Evolutionary conservation across 2,888 invertebrate genomes (phyloP).

Genomic region (Chelonus formosanus): DNA sequence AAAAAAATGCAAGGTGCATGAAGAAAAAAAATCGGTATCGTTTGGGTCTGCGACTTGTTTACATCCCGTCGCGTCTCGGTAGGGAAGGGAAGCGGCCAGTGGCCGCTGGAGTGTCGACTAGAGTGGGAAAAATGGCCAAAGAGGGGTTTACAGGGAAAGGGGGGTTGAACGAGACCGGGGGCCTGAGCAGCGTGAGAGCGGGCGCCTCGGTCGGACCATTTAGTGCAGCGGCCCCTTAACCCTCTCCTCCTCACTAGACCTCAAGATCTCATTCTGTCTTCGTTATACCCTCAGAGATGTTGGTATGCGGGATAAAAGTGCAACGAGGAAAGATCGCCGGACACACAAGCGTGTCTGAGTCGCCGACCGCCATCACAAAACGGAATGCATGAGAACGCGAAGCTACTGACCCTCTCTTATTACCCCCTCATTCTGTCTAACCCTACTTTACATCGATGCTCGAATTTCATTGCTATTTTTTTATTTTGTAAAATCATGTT

Average conservation of each 20-base stretch:
- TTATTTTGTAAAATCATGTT: neutral
- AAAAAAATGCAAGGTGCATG: slow-evolving; percentile 13
- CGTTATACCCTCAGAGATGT: slow-evolving; percentile 16
- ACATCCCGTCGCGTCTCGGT: slow-evolving; percentile 49
- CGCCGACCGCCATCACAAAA: slow-evolving; percentile 58
- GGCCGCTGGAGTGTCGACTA: slow-evolving; percentile 33
- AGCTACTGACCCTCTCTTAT: slow-evolving; percentile 59
- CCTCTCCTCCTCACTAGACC: slow-evolving; percentile 27
- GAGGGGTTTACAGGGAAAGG: slow-evolving; percentile 32
- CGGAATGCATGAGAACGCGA: slow-evolving; percentile 64
- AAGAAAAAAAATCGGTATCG: slow-evolving; percentile 32
- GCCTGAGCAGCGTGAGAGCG: slow-evolving; percentile 51
- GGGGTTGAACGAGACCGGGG: slow-evolving; percentile 35
- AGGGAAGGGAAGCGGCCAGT: slow-evolving; percentile 32
- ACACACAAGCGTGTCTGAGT: slow-evolving; percentile 48
- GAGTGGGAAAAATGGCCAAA: neutral
- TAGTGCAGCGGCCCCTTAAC: slow-evolving; percentile 52
- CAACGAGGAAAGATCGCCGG: slow-evolving; percentile 38
- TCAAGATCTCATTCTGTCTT: slow-evolving; percentile 29
- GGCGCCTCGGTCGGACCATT: slow-evolving; percentile 53
- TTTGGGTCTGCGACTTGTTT: slow-evolving; percentile 53
- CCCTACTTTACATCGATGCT: neutral
- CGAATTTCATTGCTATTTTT: slow-evolving; percentile 6
- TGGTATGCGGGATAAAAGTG: slow-evolving; percentile 33
- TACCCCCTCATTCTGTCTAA: slow-evolving; percentile 26